These are phyloP conservation scores for Karalla daura DNA, from an alignment of 2,797 vertebrate genomes.

Conservation along the genomic window DNA sequence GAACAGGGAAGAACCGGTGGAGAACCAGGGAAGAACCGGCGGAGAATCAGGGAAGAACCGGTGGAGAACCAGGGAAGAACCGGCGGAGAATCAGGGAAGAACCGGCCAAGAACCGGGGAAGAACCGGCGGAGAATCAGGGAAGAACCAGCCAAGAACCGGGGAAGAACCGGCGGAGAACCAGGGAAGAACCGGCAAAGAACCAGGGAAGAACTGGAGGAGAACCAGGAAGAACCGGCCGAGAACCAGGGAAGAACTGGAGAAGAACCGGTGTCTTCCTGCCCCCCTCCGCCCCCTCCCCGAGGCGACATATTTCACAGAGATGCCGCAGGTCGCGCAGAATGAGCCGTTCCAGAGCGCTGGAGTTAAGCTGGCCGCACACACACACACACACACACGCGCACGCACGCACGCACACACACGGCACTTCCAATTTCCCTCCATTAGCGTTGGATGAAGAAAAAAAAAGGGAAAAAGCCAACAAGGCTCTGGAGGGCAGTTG, in stretches of 20 bases:
- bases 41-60: background rate
- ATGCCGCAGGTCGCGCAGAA: slow-evolving; percentile 16
- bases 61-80: slow-evolving; percentile 26
- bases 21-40: too few relatives aligned
- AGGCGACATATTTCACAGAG: background rate
- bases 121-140: background rate
- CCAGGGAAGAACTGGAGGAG: slow-evolving; percentile 32
- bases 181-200: slow-evolving; percentile 1
- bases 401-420: too few relatives aligned
- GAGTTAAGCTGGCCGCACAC: slow-evolving; percentile 24
- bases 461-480: slow-evolving; percentile 29
- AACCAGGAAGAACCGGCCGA: too few relatives aligned
- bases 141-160: slow-evolving; percentile 29
- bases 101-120: too few relatives aligned
- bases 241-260: background rate
- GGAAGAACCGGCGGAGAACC: background rate
- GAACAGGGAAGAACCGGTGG: slow-evolving; percentile 29
- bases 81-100: slow-evolving; percentile 4
- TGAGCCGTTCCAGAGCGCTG: slow-evolving; percentile 16
- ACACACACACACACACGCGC: too few relatives aligned
- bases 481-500: slow-evolving; percentile 47
- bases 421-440: slow-evolving; percentile 28
- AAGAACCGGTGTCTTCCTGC: too few relatives aligned
- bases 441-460: slow-evolving; percentile 36
- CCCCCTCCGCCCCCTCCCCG: background rate